Base-by-base conservation (phyloP, 37 sponge, comb jelly and placozoan genomes). In the Mnemiopsis leidyi region DNA sequence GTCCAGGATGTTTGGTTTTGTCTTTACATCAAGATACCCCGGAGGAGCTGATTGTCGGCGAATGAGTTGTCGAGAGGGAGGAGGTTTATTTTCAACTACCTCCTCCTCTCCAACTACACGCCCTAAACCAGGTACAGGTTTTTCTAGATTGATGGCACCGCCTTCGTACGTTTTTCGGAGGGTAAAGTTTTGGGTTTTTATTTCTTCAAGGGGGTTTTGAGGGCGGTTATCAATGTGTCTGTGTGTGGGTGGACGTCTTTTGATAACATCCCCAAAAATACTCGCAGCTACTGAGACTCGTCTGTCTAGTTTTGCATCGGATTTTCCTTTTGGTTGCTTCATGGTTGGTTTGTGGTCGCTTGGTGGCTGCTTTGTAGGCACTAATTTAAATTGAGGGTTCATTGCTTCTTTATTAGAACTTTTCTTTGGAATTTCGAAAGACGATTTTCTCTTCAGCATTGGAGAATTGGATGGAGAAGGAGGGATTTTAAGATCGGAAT, bases 71-170 rank as follows among this genome's bases (percentile, higher is more conserved):
- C 75, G 25, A 28, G 75, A 25, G 5, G 75, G 75, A 28, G 75
- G 75, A 29, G 75, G 75, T 18, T n/a, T 71, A n/a, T n/a, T n/a
- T n/a, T n/a, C n/a, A 48, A 48, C 13, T 18, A 48, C 61, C 3
- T 5, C 5, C 26, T 23, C 75, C n/a, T 71, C 75, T 29, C 75
- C 75, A 29, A 71, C 21, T 7, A 71, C 75, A n/a, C 75, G 75
- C 5, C 75, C 75, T 71, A 71, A 71, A n/a, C 75, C 75, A 23
- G 75, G 75, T n/a, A 71, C 75, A n/a, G 75, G 75, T 29, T 28
- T n/a, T 25, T 71, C 75, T 28, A 71, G n/a, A 28, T 71, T 71
- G 7, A 71, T 71, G 20, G 75, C 75, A 7, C 30, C 30, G 3
- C 75, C 75, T 71, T 71, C 75, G 20, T 23, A n/a, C 7, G 75